Evolutionary conservation across 2,797 vertebrate genomes (phyloP).

Genomic region (Netta rufina): DNA sequence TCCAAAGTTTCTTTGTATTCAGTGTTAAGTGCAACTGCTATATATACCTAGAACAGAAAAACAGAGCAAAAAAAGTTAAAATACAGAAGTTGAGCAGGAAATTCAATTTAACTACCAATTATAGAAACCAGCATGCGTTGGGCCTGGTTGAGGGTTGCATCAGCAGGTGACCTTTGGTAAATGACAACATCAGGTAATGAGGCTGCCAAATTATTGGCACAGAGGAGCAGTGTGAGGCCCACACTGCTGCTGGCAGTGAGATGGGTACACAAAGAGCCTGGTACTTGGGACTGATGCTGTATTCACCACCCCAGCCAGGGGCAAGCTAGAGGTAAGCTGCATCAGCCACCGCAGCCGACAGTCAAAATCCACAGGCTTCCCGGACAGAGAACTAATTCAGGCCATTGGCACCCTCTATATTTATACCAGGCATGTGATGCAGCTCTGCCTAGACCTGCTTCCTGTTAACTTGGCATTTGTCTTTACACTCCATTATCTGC

Average conservation of each 20-base stretch:
- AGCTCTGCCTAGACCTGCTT: background rate
- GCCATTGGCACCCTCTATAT: background rate
- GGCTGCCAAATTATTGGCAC: background rate
- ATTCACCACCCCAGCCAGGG: background rate
- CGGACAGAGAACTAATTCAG: background rate
- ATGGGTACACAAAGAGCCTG: too few relatives aligned
- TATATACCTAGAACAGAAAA: background rate
- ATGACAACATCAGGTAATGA: background rate
- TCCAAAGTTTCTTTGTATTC: background rate
- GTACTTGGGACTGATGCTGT: background rate
- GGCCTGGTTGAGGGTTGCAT: background rate
- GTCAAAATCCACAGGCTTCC: background rate
- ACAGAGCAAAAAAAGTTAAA: background rate
- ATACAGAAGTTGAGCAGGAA: background rate
- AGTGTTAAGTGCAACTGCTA: background rate
- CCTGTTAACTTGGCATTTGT: background rate
- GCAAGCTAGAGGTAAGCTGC: background rate
- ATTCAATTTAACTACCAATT: background rate
- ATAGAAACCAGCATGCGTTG: background rate
- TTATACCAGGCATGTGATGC: rapidly evolving
- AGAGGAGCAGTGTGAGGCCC: background rate
- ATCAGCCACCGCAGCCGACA: rapidly evolving
- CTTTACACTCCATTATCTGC: background rate
- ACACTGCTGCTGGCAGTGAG: background rate
- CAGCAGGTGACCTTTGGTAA: too few relatives aligned